Evolutionary conservation across 1,140 invertebrate species (phyloP), one percentile per base, ranked within the genome.

Genomic region (Triops cancriformis): DNA sequence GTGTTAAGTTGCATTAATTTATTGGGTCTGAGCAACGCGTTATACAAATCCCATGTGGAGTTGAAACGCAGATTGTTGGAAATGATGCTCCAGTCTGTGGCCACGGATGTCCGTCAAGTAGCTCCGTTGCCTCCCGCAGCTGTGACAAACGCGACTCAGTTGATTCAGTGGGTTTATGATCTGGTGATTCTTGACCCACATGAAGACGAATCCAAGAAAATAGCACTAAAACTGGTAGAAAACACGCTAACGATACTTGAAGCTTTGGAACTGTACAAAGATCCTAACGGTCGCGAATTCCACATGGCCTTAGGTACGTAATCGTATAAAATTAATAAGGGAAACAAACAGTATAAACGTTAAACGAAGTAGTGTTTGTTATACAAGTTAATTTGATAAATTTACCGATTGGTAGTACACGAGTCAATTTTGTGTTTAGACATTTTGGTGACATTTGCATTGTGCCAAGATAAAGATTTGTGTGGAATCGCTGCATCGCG

Each of bases 1-100:
- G 88, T 90, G 0, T 85, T 90, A 81, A 87, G 88, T 18, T 89
- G 87, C 79, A 86, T 90, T 18, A 89, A 90, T 83, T 82, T 88
- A n/a, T 81, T 90, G 26, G 87, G 86, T 12, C 82, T 89, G 41
- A 88, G 87, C 76, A 89, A 90, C 82, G 85, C 86, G 77, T 81
- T 90, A n/a, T 85, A 89, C 27, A 85, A 85, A 72, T 88, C 88
- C 14, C 86, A 88, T 81, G 83, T 88, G 26, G 83, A 88, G 77
- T 80, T 90, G 73, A 89, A 89, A 79, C 80, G 89, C 75, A 85
- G 86, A n/a, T 84, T 90, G 37, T 77, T 90, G 18, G 89, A 90
- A 82, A 87, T 89, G 85, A 86, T 87, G 26, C 84, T 90, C 5
- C 87, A 89, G 80, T 87, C 88, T 0, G 87, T 87, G 51, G 83